Percentiles rank a stretch among this genome's conserved stretches.
Conservation (phyloP, 2,113 vertebrate genomes). For the Argyrosomus japonicus region DNA sequence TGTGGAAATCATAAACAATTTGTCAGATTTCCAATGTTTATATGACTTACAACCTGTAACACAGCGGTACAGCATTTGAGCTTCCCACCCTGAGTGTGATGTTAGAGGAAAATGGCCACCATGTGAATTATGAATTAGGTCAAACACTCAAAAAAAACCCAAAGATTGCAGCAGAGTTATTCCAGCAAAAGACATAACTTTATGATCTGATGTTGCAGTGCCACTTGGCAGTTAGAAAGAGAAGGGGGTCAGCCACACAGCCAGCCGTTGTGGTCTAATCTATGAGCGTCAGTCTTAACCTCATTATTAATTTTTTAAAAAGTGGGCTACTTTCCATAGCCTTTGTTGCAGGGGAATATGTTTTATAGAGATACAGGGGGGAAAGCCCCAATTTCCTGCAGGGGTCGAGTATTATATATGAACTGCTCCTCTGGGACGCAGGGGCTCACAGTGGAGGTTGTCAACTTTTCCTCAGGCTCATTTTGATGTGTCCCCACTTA, state of each 20-base stretch:
- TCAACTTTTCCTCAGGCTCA: conserved; percentile 65
- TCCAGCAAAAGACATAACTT: conserved; percentile 51
- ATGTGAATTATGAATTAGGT: too few relatives aligned
- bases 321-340: conserved; percentile 64
- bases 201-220: conserved; percentile 39
- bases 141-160: too few relatives aligned
- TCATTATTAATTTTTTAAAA: conserved; percentile 74
- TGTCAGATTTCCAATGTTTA: too few relatives aligned
- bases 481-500: conserved; percentile 54
- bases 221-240: conserved; percentile 42
- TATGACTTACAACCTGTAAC: too few relatives aligned
- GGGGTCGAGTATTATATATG: conserved; percentile 69
- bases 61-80: too few relatives aligned
- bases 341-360: conserved; percentile 74
- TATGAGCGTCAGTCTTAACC: conserved; percentile 73
- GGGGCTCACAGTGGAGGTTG: conserved; percentile 56
- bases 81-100: too few relatives aligned
- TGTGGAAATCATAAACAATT: too few relatives aligned
- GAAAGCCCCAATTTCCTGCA: conserved; percentile 68
- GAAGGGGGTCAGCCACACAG: conserved; percentile 63
- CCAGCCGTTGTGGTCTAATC: conserved; percentile 73
- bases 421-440: conserved; percentile 61
- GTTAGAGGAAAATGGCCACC: too few relatives aligned
- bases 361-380: conserved; percentile 76
- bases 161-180: conserved; percentile 26